Base-by-base conservation (phyloP, 2,888 invertebrate species). In the Netelia melanura region DNA sequence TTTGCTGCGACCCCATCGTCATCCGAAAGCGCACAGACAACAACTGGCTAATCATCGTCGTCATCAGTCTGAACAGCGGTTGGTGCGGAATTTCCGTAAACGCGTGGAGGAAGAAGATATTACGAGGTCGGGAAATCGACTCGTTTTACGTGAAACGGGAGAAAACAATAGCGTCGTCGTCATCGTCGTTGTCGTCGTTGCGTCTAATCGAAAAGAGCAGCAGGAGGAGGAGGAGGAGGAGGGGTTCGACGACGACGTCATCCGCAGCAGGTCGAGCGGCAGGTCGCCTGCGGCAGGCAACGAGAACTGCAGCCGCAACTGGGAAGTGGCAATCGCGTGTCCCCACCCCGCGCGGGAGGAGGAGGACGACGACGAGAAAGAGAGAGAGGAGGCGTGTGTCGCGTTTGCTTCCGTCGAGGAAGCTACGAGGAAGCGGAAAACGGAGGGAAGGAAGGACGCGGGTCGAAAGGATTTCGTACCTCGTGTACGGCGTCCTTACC, bases 1-100 rank as follows among this genome's bases (percentile, higher is more conserved):
- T 90, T 90, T 91, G 81, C 81, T 79, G 82, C 79, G 83, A 80
- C 58, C 72, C 58, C 84, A 72, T 70, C 74, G 79, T 76, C 81
- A 81, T 79, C 81, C 68, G 48, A 79, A 82, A 21, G 72, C 61
- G 58, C 70, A 70, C 54, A 54, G 71, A 70, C 54, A 75, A 76
- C 64, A 77, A 17, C 64, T 70, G 62, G 3, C 62, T 23, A 62
- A 75, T n/a, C 14, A 68, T 76, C 58, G 64, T 77, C 58, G 43
- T 82, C 71, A 65, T 64, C 64, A 54, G 21, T 17, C 17, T 44
- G 62, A 70, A 58, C 70, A 64, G n/a, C 56, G 43, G 48, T 43
- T 44, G 56, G 17, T 71, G 74, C 67, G 21, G 44, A 25, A 61
- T 23, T 61, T 21, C 25, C 72, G 30, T 48, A 74, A 44, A 48